Percentiles rank a stretch among this genome's conserved stretches.
phyloP scores from a whole-genome alignment of 2,888 invertebrate genomes.

The Ectemnius lituratus region DNA sequence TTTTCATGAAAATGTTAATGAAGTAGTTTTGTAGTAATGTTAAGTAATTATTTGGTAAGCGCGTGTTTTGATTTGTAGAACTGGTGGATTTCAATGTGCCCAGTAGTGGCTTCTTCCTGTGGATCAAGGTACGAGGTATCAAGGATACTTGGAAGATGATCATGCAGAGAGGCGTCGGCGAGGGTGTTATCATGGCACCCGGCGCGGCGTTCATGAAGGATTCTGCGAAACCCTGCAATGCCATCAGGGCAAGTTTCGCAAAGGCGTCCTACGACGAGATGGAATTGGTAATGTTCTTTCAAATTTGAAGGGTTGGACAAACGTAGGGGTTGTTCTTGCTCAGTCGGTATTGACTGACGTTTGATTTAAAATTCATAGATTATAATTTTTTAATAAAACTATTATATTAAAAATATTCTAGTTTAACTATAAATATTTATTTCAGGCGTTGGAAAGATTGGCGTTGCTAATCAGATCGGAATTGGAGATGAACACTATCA shows the following conservation, averaged over 20 bases:
- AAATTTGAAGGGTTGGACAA: neutral
- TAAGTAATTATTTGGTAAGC: neutral
- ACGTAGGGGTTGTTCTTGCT: constrained; percentile 6
- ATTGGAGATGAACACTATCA: constrained; percentile 70
- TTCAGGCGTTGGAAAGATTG: constrained; percentile 80
- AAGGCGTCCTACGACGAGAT: constrained; percentile 84
- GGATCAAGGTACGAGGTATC: constrained; percentile 85
- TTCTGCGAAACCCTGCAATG: constrained; percentile 82
- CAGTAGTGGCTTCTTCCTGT: constrained; percentile 87
- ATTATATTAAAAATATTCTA: neutral
- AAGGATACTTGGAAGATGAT: constrained; percentile 87
- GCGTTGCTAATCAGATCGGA: constrained; percentile 82
- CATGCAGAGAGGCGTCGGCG: constrained; percentile 83
- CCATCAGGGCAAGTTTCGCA: constrained; percentile 86
- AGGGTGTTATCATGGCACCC: constrained; percentile 85
- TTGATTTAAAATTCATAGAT: no score
- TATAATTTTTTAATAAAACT: neutral
- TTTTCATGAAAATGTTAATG: no score
- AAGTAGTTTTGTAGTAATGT: no score
- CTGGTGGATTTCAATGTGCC: constrained; percentile 85
- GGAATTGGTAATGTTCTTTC: constrained; percentile 76
- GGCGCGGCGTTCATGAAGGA: constrained; percentile 87
- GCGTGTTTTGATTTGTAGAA: constrained; percentile 70
- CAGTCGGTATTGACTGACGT: no score
- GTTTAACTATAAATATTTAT: constrained; percentile 5